Conservation (phyloP, 2,888 invertebrate genomes). For the Thumatha senex region DNA sequence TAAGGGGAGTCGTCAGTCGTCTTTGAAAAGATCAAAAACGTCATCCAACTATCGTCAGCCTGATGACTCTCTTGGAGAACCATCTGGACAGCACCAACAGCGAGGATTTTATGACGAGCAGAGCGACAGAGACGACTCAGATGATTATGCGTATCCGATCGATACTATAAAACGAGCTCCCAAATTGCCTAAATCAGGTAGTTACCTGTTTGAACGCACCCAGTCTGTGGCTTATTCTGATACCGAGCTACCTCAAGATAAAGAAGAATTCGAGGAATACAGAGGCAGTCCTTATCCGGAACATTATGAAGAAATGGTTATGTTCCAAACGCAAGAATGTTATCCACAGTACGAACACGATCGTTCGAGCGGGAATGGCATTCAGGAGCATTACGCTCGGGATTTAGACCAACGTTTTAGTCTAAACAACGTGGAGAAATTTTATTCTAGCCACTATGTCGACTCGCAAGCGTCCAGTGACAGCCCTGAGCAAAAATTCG, state of each 20-base stretch:
- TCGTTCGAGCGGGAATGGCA: conserved; percentile 44
- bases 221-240: conserved; percentile 76
- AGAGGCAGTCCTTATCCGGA: conserved; percentile 77
- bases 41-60: conserved; percentile 60
- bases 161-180: conserved; percentile 80
- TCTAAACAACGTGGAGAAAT: conserved; percentile 75
- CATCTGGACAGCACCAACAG: conserved; percentile 63
- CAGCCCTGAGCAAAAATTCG: conserved; percentile 88
- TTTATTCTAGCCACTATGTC: conserved; percentile 79
- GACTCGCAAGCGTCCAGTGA: conserved; percentile 86
- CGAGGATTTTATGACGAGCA: conserved; percentile 68
- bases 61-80: conserved; percentile 65
- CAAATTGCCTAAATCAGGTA: conserved; percentile 69
- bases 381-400: conserved; percentile 60
- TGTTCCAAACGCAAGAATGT: conserved; percentile 77
- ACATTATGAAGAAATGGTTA: conserved; percentile 68
- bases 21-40: conserved; percentile 72
- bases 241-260: conserved; percentile 68
- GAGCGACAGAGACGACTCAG: conserved; percentile 77
- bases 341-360: conserved; percentile 75
- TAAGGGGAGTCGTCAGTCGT: conserved; percentile 77
- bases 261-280: conserved; percentile 74
- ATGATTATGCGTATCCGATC: conserved; percentile 78
- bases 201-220: conserved; percentile 70
- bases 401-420: conserved; percentile 78